Percentiles rank a stretch among this genome's conserved stretches.
Conservation (phyloP, 2,888 invertebrate genomes). For the Syrphus vitripennis region DNA sequence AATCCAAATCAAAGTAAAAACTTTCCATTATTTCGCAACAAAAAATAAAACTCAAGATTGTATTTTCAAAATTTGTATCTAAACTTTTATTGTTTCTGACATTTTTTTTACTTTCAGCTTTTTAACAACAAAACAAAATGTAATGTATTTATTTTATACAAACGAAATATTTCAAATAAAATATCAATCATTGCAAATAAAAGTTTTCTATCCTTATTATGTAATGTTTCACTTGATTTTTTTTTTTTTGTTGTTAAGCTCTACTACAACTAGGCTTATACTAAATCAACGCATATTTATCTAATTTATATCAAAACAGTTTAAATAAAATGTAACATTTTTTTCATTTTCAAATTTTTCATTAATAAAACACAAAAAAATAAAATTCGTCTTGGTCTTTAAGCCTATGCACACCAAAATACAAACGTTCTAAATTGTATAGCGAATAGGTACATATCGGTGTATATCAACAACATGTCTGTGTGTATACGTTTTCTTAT, state of each 20-base stretch:
- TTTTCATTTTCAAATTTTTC: neutral
- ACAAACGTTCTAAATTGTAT: conserved; percentile 68
- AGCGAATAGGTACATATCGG: conserved; percentile 71
- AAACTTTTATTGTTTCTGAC: conserved; percentile 80
- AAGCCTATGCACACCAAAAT: conserved; percentile 61
- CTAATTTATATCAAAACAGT: conserved; percentile 31
- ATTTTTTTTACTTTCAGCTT: conserved; percentile 57
- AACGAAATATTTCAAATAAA: conserved; percentile 50
- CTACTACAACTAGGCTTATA: conserved; percentile 30
- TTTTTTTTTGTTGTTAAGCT: conserved; percentile 5
- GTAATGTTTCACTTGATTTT: neutral
- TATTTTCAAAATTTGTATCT: conserved; percentile 81
- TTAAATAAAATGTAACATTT: neutral
- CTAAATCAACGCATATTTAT: conserved; percentile 42
- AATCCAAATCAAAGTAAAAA: too few relatives aligned
- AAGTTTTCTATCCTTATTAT: conserved; percentile 3
- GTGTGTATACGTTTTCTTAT: conserved; percentile 60
- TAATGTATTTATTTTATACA: conserved; percentile 40
- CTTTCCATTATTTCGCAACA: too few relatives aligned
- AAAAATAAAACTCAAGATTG: conserved; percentile 18
- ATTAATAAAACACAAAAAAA: conserved; percentile 16
- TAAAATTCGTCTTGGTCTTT: conserved; percentile 46
- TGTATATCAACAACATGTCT: conserved; percentile 69
- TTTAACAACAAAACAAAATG: conserved; percentile 58
- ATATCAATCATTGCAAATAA: conserved; percentile 46